Base-by-base conservation (phyloP, 2,113 vertebrate species). In the Dasyurus viverrinus region DNA sequence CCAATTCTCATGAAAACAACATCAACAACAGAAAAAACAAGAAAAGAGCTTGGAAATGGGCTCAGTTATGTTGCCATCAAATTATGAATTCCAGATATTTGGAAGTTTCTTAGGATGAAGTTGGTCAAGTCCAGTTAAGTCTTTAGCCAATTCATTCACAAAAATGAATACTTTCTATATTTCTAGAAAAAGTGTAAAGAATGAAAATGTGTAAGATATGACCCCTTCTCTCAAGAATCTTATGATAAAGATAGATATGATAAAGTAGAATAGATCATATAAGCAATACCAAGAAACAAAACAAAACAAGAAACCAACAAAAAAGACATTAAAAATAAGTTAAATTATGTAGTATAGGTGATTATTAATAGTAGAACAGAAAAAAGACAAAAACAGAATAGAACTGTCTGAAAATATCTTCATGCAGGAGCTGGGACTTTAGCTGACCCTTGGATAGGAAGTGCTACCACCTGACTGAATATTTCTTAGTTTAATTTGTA, bases 271-370 rank as follows among this genome's bases (percentile, higher is more conserved):
- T 92, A 90, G 22, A 90, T 4, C 0, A 36, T 94, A 57, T 1
- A 23, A 53, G n/a, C 10, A 91, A 94, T 2, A 92, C 1, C 11
- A n/a, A 53, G 91, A 92, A 89, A 53, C 95, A 95, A 95, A 27
- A 92, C 93, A 0, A 90, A 0, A n/a, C 27, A n/a, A n/a, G n/a
- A n/a, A n/a, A n/a, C n/a, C n/a, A 25, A 30, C 60, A 8, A 47
- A 36, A 25, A 94, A 84, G 7, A 57, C 53, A 84, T 23, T 84
- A 84, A 5, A 52, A 90, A 76, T 42, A 92, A 93, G 89, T 5
- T 95, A 52, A 91, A 84, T 54, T 89, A 52, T 42, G n/a, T 14
- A 89, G 8, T 92, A 54, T 8, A 47, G 0, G 91, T 5, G 36
- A 0, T 89, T 90, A 90, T 84, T 10, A 42, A 30, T 0, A 91